Base-by-base conservation (phyloP, 2,113 vertebrate genomes). In the Crotophaga sulcirostris region DNA sequence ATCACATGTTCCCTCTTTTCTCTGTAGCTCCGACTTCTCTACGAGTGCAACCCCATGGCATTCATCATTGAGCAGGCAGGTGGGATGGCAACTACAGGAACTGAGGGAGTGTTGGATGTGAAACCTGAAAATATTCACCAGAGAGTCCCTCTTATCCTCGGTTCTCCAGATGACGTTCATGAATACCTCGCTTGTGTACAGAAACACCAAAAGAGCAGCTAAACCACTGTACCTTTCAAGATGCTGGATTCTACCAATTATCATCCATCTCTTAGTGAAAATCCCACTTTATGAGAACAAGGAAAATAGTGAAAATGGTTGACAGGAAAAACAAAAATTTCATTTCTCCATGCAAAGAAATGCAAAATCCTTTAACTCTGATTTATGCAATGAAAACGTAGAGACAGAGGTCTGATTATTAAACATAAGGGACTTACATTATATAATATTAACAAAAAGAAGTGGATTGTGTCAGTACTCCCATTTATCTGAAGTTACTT, bases 1-100 rank as follows among this genome's bases (percentile, higher is more conserved):
- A 34, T 77, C 31, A 66, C 4, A 3, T 26, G 10, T 67, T 95
- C 36, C 33, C 4, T 89, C 60, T 93, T 47, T 95, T 84, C 63
- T 40, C 87, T 44, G 16, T 81, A 99, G 99, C 98, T 99, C 73
- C 98, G 99, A 64, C 98, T 99, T 87, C 97, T 99, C 92, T 99
- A 99, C 0, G 99, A 99, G 94, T 99, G 99, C 96, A 99, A 99
- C 96, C 99, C 99, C n/a, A 99, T 99, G 78, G 99, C 99, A 81
- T 99, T 98, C 97, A 98, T 99, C 89, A 98, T 99, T 0, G 99
- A 99, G 97, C 99, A 99, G 97, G 99, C 99, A 2, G 99, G 99
- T 3, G 99, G 99, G 20, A 47, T 98, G 8, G 99, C 99, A 4
- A 99, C 99, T 79, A 99, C 99, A 3, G 99, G 99, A 44, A 98